Evolutionary conservation across 2,888 invertebrate species (phyloP), one percentile per base, ranked within the genome.

Genomic region (Drosophila monieri): DNA sequence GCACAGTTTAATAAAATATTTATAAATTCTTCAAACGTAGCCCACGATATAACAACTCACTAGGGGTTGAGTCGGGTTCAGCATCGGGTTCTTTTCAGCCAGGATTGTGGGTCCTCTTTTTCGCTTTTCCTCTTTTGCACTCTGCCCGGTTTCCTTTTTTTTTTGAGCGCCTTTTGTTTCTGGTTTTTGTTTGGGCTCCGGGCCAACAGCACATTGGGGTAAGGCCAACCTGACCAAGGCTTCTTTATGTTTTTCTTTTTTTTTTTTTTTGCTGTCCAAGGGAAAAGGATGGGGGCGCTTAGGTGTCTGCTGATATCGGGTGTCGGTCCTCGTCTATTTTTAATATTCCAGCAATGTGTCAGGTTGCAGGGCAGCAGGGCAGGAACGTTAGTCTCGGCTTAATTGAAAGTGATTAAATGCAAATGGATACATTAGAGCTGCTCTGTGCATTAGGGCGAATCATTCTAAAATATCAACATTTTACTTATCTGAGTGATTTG

Each of bases 1-100:
- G 67, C 73, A 73, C 73, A 73, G 73, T 73, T 73, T 73, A 73
- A 73, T 73, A 73, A 73, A 73, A 73, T 73, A 73, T 73, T 73
- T 73, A 73, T 73, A 73, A 73, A 73, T 73, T 73, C 73, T 68
- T 73, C 69, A 69, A 73, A 73, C 73, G 69, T 69, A 73, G 57
- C 68, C 73, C 71, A 71, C 72, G 65, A 64, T 71, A 64, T 71
- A 71, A 71, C 70, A 71, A 64, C 70, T 71, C 69, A 55, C 69
- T 61, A 60, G 69, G 71, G 69, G 71, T 61, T 64, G 65, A 53
- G 64, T 44, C 65, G 64, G 62, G 62, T 43, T 57, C 39, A 25
- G 23, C 37, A 25, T 52, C 32, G 32, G 41, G 52, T 39, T 43
- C 30, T 27, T 25, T 46, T 25, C 9, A 25, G 46, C 23, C 48